Evolutionary conservation across 2,797 vertebrate species (phyloP).

Genomic region (Tachyglossus aculeatus): DNA sequence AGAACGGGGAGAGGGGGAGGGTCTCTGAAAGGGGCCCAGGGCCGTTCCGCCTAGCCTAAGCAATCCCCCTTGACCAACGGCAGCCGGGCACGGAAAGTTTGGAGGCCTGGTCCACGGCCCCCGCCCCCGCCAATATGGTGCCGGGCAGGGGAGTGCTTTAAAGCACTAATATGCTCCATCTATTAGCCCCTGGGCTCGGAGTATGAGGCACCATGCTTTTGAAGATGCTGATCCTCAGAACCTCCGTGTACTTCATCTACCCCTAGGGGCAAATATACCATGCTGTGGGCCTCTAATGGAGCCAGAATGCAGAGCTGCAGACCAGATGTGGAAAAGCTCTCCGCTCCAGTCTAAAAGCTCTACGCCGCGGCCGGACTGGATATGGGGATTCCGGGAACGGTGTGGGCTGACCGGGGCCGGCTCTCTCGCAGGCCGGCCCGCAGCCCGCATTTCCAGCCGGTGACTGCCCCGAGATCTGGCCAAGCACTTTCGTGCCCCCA

Average conservation of each 20-base stretch:
- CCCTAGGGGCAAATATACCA: conserved; percentile 40
- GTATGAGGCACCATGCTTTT: background rate
- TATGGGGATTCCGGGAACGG: conserved; percentile 36
- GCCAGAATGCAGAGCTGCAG: conserved; percentile 12
- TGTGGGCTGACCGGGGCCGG: background rate
- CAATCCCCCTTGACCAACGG: background rate
- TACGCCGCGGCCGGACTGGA: background rate
- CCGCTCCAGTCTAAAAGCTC: conserved; percentile 42
- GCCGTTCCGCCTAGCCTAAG: background rate
- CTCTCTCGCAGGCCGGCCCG: conserved; percentile 4
- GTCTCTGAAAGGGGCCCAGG: background rate
- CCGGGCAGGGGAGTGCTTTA: background rate
- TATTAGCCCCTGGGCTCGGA: conserved; percentile 39
- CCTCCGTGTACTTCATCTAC: conserved; percentile 31
- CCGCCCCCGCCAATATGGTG: background rate
- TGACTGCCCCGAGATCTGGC: too few species aligned
- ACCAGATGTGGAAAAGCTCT: conserved; percentile 42
- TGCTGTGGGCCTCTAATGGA: conserved; percentile 44
- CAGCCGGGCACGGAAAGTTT: background rate
- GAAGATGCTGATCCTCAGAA: conserved; percentile 53
- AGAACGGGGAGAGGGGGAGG: background rate
- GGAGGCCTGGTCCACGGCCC: background rate
- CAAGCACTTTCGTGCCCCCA: rapidly evolving
- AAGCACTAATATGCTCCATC: conserved; percentile 7
- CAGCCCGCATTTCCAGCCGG: background rate